Conservation (phyloP, 2,888 invertebrate genomes). For the Oligia strigilis region DNA sequence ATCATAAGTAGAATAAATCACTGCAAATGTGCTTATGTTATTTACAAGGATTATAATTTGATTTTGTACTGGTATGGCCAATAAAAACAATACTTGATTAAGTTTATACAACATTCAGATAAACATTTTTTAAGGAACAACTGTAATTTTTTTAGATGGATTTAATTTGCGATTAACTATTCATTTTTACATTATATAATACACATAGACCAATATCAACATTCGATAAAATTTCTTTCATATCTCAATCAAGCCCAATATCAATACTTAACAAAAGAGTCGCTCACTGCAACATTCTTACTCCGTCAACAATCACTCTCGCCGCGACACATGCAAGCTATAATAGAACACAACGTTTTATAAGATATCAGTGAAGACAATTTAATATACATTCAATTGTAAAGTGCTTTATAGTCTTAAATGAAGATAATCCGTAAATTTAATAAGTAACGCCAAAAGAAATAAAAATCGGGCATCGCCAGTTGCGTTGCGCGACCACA, state of each 20-base stretch:
- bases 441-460: slow-evolving; percentile 74
- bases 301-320: slow-evolving; percentile 67
- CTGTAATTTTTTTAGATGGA: slow-evolving; percentile 77
- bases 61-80: slow-evolving; percentile 89
- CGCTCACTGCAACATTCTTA: slow-evolving; percentile 52
- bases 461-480: slow-evolving; percentile 64
- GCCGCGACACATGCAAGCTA: slow-evolving; percentile 69
- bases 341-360: slow-evolving; percentile 70
- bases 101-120: slow-evolving; percentile 82
- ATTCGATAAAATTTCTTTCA: slow-evolving; percentile 80
- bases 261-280: slow-evolving; percentile 57
- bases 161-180: slow-evolving; percentile 73
- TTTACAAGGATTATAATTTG: slow-evolving; percentile 83
- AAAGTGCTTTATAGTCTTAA: slow-evolving; percentile 74
- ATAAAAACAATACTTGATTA: slow-evolving; percentile 80
- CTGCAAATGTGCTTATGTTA: slow-evolving; percentile 84
- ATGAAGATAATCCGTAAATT: slow-evolving; percentile 72
- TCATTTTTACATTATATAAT: slow-evolving; percentile 73
- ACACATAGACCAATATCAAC: slow-evolving; percentile 80
- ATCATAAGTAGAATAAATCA: slow-evolving; percentile 86
- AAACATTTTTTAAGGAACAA: slow-evolving; percentile 80
- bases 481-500: slow-evolving; percentile 62
- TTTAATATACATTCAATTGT: slow-evolving; percentile 64
- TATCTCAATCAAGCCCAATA: slow-evolving; percentile 76
- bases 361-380: slow-evolving; percentile 67